Evolutionary conservation across 2,888 invertebrate species (phyloP).

Genomic region (Chesias legatella): DNA sequence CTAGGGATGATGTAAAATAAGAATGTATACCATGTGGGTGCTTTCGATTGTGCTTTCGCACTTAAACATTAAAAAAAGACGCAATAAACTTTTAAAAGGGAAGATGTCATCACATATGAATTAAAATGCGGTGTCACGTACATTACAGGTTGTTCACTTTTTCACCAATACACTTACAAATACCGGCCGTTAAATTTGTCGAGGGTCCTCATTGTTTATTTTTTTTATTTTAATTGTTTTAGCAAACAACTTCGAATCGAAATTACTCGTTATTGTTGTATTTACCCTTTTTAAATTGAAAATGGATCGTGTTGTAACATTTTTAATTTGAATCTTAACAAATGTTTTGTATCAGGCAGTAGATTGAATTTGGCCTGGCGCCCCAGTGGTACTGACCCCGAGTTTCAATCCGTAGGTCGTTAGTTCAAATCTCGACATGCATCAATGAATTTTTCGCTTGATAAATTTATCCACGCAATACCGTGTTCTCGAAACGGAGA

Average conservation of each 20-base stretch:
- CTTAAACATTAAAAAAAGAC: conserved; percentile 47
- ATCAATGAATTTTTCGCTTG: no score
- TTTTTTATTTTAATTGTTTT: conserved; percentile 44
- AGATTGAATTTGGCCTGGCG: no score
- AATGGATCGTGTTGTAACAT: conserved; percentile 23
- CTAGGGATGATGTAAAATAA: conserved; percentile 42
- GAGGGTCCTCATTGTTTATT: conserved; percentile 42
- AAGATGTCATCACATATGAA: conserved; percentile 62
- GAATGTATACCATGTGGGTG: conserved; percentile 44
- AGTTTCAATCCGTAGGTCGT: no score
- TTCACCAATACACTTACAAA: conserved; percentile 67
- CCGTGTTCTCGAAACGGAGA: no score
- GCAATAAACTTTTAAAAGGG: conserved; percentile 66
- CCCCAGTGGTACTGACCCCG: no score
- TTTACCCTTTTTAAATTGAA: conserved; percentile 32
- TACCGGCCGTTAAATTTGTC: conserved; percentile 45
- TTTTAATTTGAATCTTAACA: conserved; percentile 9
- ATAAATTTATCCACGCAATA: no score
- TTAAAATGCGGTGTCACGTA: conserved; percentile 79
- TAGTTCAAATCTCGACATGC: no score
- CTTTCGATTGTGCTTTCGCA: conserved; percentile 35
- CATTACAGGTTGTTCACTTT: conserved; percentile 61
- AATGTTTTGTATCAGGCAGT: no score
- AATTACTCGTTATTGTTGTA: conserved; percentile 30
- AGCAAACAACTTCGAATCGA: conserved; percentile 27